Evolutionary conservation across 1,140 invertebrate genomes (phyloP).

Genomic region (Vanessa tameamea): DNA sequence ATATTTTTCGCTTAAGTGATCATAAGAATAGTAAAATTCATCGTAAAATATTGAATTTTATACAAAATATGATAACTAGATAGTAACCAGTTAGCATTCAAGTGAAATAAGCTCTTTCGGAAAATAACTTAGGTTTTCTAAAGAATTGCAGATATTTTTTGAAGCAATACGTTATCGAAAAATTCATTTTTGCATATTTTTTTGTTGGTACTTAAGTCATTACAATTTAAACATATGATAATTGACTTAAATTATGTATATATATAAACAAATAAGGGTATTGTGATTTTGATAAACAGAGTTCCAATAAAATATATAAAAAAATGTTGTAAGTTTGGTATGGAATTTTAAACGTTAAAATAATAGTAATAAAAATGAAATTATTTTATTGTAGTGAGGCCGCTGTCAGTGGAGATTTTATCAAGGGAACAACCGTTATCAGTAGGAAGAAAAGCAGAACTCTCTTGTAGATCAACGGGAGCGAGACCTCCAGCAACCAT

Average conservation of each 20-base stretch:
- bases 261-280: too few relatives aligned
- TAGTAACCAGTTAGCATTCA: conserved; percentile 12
- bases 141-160: conserved; percentile 20
- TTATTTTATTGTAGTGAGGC: conserved; percentile 85
- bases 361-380: not conserved
- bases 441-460: conserved; percentile 88
- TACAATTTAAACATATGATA: too few relatives aligned
- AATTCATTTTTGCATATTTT: too few relatives aligned
- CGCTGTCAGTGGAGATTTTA: conserved; percentile 88
- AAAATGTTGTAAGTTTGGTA: too few relatives aligned
- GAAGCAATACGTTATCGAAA: conserved; percentile 32
- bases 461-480: conserved; percentile 89
- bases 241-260: too few relatives aligned
- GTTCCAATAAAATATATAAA: too few relatives aligned
- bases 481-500: conserved; percentile 89
- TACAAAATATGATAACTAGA: not conserved
- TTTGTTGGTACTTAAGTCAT: too few relatives aligned
- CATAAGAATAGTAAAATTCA: not conserved
- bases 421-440: conserved; percentile 90
- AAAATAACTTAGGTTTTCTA: conserved; percentile 4
- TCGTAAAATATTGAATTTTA: not conserved
- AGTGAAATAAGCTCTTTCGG: conserved; percentile 31
- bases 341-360: not conserved
- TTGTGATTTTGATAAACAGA: too few relatives aligned
- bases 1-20: not conserved